These are phyloP conservation scores for Pyrgilauda ruficollis DNA, from an alignment of 2,113 vertebrate species.

Conservation along the genomic window DNA sequence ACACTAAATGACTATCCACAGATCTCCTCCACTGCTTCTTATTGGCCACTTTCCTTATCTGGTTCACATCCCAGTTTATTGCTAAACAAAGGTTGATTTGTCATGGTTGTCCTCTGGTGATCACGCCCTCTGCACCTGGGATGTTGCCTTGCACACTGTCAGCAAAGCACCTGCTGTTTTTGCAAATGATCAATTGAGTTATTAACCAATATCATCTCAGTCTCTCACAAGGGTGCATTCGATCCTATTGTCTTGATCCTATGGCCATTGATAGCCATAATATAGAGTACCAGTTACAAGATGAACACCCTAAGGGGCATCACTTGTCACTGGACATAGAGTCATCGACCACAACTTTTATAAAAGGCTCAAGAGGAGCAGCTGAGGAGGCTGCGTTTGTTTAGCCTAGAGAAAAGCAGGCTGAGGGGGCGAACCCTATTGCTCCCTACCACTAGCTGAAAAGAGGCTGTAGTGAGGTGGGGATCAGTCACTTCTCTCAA, in stretches of 20 bases:
- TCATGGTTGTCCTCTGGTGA: too few relatives aligned
- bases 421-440: background rate
- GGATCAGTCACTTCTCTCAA: background rate
- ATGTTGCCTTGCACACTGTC: background rate
- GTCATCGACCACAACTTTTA: too few relatives aligned
- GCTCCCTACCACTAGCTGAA: background rate
- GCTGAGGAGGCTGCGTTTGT: background rate
- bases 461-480: background rate
- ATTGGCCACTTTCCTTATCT: background rate
- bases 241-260: too few relatives aligned
- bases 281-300: background rate
- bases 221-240: background rate
- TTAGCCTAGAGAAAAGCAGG: background rate
- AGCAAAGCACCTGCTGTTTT: background rate
- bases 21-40: background rate
- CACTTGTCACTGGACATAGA: background rate
- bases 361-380: background rate
- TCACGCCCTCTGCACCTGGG: background rate
- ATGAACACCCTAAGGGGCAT: too few relatives aligned
- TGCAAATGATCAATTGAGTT: background rate
- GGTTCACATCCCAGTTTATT: background rate
- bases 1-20: background rate
- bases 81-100: background rate
- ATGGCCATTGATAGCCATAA: background rate
- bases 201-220: background rate